Evolutionary conservation across 2,888 invertebrate species (phyloP), one percentile per base, ranked within the genome.

Genomic region (Ochropleura leucogaster): DNA sequence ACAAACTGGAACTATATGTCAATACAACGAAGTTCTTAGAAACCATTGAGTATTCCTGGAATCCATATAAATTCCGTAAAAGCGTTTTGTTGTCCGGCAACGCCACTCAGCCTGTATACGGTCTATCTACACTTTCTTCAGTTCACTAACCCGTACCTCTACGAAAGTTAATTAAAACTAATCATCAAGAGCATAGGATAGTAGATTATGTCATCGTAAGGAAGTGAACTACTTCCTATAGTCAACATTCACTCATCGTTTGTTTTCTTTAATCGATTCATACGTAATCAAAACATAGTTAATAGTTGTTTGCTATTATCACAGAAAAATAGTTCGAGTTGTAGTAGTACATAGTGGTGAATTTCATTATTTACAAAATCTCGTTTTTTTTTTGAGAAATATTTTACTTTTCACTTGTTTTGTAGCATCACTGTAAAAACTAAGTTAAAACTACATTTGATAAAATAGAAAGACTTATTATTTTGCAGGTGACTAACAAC

Each of bases 261-360:
- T 76, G 68, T 81, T 76, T 81, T 79, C 55, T 72, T 69, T 80
- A 80, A 84, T 85, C 67, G 77, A 84, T 72, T 82, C 83, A 82
- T 78, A 86, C 85, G 86, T 86, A 87, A 87, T 77, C 77, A 63
- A 70, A 86, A 87, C 82, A 75, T 80, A 74, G 73, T 80, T 74
- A 74, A 63, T 74, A 69, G 68, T 60, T 49, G 46, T 75, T 76
- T 62, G 60, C 67, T 79, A 76, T 82, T 79, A 76, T 82, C 59
- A 69, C 67, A 70, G 53, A 51, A 71, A 80, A 84, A 77, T 71
- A 20, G 55, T 81, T 79, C 18, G 65, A 53, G 47, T 20, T 44
- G 18, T 55, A 55, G 72, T 87, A 30, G 30, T 30, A 30, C 30
- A 30, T 84, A 85, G 65, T 63, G 40, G 47, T 30, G 51, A 74